phyloP scores from a whole-genome alignment of 1,140 invertebrate genomes.

The Aleiodes sp. region DNA sequence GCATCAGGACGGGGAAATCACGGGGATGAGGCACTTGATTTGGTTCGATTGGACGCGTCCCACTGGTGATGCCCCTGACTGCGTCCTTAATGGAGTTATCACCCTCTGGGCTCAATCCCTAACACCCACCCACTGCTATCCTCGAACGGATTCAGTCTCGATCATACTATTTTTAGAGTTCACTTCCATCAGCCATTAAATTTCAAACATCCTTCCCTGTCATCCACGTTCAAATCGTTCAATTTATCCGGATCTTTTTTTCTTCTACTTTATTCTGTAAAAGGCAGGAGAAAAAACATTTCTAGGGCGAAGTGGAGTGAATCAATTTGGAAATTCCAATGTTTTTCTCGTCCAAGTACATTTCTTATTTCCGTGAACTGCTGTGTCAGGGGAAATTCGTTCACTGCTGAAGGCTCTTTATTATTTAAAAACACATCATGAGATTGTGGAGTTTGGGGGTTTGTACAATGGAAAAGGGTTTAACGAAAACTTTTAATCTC shows the following conservation, averaged over 20 bases:
- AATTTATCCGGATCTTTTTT: background rate
- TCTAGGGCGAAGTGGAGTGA: background rate
- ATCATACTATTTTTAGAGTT: background rate
- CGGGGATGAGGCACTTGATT: background rate
- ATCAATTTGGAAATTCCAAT: background rate
- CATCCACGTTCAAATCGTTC: no score
- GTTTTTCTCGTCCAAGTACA: background rate
- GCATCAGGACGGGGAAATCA: no score
- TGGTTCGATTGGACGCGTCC: background rate
- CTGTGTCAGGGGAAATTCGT: background rate
- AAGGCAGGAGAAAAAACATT: background rate
- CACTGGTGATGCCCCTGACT: background rate
- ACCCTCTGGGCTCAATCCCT: background rate
- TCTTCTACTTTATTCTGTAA: background rate
- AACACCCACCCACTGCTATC: no score
- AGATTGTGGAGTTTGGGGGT: background rate
- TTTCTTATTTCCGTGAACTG: background rate
- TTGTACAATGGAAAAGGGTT: no score
- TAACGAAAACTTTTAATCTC: background rate
- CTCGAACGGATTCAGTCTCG: background rate
- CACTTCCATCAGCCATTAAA: constrained; percentile 2
- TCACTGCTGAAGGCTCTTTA: background rate
- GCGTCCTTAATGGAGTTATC: constrained; percentile 5
- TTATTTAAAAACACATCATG: background rate
- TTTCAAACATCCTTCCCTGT: constrained; percentile 8